Evolutionary conservation across 2,113 vertebrate genomes (phyloP).

Genomic region (Butorides virescens): DNA sequence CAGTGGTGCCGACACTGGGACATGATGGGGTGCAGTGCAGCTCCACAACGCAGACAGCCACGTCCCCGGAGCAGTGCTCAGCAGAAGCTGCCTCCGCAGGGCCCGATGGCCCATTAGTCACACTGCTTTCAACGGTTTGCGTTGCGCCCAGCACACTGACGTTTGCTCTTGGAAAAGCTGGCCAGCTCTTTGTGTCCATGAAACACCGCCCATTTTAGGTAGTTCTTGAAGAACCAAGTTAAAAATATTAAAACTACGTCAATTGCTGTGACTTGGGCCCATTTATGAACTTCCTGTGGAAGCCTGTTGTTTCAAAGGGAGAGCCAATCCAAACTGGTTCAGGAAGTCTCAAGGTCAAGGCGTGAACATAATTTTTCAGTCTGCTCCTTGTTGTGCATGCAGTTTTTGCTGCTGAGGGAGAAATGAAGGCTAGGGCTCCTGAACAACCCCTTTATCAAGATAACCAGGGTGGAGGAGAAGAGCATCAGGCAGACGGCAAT

Average conservation of each 20-base stretch:
- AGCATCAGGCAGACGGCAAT: background rate
- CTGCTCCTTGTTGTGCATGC: conserved; percentile 12
- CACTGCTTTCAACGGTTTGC: background rate
- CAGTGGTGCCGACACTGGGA: background rate
- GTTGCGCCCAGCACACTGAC: background rate
- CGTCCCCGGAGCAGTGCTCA: background rate
- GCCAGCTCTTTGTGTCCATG: background rate
- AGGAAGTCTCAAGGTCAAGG: conserved; percentile 60
- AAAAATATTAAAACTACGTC: conserved; percentile 58
- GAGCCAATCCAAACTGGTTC: conserved; percentile 63
- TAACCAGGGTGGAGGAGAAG: conserved; percentile 14
- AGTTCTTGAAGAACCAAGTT: conserved; percentile 36
- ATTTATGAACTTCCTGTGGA: conserved; percentile 61
- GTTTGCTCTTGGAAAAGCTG: background rate
- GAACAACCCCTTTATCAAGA: background rate
- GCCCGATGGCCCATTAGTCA: background rate
- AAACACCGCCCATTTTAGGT: conserved; percentile 5
- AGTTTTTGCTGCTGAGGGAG: background rate
- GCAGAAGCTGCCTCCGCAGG: background rate
- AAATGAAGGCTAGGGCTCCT: background rate
- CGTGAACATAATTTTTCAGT: conserved; percentile 32
- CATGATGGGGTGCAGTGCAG: accelerated
- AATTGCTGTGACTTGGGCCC: conserved; percentile 56
- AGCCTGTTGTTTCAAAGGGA: conserved; percentile 35
- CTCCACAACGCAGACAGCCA: background rate